Evolutionary conservation across 1,140 invertebrate genomes (phyloP), one percentile per base, ranked within the genome.

Genomic region (Drosophila bocki): DNA sequence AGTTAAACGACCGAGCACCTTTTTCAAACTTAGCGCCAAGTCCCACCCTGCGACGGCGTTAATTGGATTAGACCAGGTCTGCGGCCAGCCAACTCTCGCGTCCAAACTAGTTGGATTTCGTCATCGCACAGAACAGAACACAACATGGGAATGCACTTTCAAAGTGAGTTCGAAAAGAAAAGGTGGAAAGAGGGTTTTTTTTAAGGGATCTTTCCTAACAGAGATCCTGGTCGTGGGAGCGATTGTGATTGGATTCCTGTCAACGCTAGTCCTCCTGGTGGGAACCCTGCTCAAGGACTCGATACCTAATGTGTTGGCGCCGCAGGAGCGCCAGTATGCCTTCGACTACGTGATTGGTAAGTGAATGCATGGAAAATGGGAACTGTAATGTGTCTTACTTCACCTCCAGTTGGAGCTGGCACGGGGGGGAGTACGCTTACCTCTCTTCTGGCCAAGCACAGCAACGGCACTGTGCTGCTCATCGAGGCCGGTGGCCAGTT

Each of bases 361-460:
- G 82, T 75, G 12, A 1, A 13, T 8, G 0, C 6, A 7, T 54
- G 5, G 13, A 1, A 22, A 15, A 7, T 3, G 19, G 0, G 3
- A 26, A 1, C 3, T 7, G 7, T 17, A 44, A 33, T 12, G 19
- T 4, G 26, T 8, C 9, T 13, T 6, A 19, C 9, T 47, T 22
- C 8, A 12, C 26, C 44, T 70, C 12, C 67, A 96, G 96, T 98
- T 64, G 97, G 97, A 13, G 96, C 95, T 22, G 97, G 97, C 3
- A 97, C 96, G 3, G 94, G 96, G 1, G 97, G 97, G 7, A 96
- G 96, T 69, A 96, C 97, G 1, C 80, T 98, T 15, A 96, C 97
- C 1, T 95, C 95, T 6, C 93, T 95, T 13, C 93, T 96, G 22
- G 94, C 95, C 5, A 95, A 95, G 81, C 93, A 95, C 56, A 92